Conservation (phyloP, 2,888 invertebrate genomes). For the Lepidocyrtoides sp. region DNA sequence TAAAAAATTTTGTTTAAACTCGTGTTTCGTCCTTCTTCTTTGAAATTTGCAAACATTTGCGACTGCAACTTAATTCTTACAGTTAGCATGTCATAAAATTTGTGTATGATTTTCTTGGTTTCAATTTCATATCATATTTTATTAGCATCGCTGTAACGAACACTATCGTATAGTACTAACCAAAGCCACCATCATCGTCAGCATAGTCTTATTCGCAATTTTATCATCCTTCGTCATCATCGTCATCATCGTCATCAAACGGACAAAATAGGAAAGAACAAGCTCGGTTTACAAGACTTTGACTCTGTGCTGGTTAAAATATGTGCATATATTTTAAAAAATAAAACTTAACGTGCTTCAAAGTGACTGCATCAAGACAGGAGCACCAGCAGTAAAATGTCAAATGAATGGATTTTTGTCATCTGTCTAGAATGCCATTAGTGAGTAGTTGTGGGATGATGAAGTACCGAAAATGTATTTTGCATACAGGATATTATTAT, state of each 20-base stretch:
- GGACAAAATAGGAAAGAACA: not conserved
- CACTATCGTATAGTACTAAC: not conserved
- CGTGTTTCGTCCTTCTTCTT: not conserved
- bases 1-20: not conserved
- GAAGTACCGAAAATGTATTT: slow-evolving; percentile 9
- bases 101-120: not conserved
- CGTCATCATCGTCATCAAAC: not conserved
- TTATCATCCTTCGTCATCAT: no score
- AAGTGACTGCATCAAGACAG: no score
- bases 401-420: not conserved
- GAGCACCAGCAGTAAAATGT: no score
- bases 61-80: slow-evolving; percentile 8
- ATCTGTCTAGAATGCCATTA: not conserved
- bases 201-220: no score
- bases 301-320: no score
- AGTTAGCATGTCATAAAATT: not conserved
- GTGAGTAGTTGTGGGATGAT: not conserved
- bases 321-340: not conserved
- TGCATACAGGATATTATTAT: not conserved
- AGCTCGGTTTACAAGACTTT: not conserved
- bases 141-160: not conserved
- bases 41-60: slow-evolving; percentile 11
- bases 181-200: not conserved
- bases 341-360: not conserved
- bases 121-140: slow-evolving; percentile 19